phyloP scores from a whole-genome alignment of 1,140 invertebrate genomes.

The Trinorchestia longiramus region DNA sequence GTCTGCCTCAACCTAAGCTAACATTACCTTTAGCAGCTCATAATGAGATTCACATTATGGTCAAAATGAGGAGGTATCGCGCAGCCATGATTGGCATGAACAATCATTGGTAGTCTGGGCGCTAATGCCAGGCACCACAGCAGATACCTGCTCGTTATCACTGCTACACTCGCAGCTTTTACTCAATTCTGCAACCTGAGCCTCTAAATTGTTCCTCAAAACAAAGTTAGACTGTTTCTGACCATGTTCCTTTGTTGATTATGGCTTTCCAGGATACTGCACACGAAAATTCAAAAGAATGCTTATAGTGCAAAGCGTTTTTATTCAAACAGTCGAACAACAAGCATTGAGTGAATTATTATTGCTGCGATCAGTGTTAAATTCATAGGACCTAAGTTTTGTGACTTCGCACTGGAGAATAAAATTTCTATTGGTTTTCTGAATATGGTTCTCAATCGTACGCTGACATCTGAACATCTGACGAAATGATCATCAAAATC shows the following conservation, averaged over 20 bases:
- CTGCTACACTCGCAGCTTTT: not conserved
- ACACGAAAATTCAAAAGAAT: not conserved
- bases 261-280: not conserved
- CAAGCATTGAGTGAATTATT: too few species aligned
- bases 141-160: not conserved
- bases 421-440: too few species aligned
- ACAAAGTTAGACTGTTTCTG: not conserved
- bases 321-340: too few species aligned
- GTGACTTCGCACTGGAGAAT: too few species aligned
- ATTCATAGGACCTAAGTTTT: too few species aligned
- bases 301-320: too few species aligned
- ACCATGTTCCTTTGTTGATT: not conserved
- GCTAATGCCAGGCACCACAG: not conserved
- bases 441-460: too few species aligned
- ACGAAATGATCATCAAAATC: too few species aligned
- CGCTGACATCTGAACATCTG: too few species aligned
- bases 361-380: too few species aligned
- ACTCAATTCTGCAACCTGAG: not conserved
- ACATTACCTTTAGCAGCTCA: conserved; percentile 52
- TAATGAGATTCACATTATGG: conserved; percentile 50
- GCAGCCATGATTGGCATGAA: conserved; percentile 19
- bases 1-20: conserved; percentile 25
- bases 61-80: conserved; percentile 37
- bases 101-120: conserved; percentile 10
- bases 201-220: not conserved